phyloP scores from a whole-genome alignment of 2,113 vertebrate genomes.

The Elaphurus davidianus region DNA sequence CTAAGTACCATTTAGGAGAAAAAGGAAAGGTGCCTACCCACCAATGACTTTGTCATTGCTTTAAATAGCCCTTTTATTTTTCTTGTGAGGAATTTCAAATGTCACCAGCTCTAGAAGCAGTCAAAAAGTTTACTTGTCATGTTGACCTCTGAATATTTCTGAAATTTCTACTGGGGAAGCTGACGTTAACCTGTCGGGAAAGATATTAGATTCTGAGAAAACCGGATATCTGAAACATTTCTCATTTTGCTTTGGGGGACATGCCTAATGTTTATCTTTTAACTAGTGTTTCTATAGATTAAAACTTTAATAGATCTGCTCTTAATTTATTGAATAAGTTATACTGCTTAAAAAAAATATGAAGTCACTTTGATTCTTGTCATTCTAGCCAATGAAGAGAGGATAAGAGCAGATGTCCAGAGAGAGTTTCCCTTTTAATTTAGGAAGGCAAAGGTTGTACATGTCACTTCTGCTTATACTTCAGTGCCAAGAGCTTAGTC shows the following conservation, averaged over 20 bases:
- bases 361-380: not conserved
- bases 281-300: not conserved
- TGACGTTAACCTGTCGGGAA: not conserved
- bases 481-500: not conserved
- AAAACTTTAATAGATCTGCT: not conserved
- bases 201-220: not conserved
- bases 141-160: not conserved
- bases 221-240: not conserved
- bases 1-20: not conserved
- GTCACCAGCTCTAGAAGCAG: not conserved
- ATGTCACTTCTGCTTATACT: not conserved
- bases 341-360: not conserved
- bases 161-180: not conserved
- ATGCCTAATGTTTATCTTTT: not conserved
- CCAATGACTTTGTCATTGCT: not conserved
- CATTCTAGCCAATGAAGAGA: not conserved
- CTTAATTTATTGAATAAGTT: not conserved
- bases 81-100: not conserved
- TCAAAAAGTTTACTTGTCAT: not conserved
- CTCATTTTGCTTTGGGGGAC: not conserved
- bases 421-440: not conserved
- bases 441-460: not conserved
- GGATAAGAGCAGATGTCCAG: not conserved
- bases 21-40: not conserved
- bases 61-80: not conserved